A percentile compares a stretch with the other conserved stretches of the same genome.
These are phyloP conservation scores for Chelonoidis abingdonii DNA, from an alignment of 2,113 vertebrate genomes.

Conservation along the genomic window DNA sequence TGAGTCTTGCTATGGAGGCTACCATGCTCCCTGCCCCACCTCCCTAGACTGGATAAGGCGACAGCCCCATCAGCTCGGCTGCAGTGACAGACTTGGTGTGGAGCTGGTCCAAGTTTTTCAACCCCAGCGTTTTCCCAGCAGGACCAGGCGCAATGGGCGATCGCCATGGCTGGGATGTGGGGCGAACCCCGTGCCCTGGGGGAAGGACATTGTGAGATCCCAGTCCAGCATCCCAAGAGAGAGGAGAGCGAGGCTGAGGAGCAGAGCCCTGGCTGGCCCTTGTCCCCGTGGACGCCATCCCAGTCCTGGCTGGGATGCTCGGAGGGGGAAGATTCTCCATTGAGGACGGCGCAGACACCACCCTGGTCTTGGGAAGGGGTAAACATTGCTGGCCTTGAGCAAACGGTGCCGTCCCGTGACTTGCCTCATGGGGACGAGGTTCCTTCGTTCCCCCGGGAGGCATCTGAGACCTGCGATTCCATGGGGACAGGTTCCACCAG, in stretches of 20 bases:
- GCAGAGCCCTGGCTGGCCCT: neutral
- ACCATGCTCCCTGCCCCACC: neutral
- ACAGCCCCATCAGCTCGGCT: neutral
- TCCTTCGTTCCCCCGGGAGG: neutral
- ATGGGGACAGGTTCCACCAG: neutral
- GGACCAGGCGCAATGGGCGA: fast-evolving
- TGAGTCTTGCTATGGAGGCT: neutral
- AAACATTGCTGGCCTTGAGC: neutral
- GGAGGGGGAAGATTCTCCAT: neutral
- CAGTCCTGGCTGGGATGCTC: neutral
- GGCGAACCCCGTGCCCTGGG: neutral
- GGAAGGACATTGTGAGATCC: neutral
- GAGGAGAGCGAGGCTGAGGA: neutral
- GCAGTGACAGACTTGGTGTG: neutral
- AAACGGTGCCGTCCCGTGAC: neutral
- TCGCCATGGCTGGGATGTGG: fast-evolving
- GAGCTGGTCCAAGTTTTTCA: neutral
- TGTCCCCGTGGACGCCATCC: neutral
- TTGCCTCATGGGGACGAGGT: neutral
- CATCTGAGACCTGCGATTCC: neutral
- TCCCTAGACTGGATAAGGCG: neutral
- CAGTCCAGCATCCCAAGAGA: neutral
- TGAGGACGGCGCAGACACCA: neutral
- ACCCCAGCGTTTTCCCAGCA: neutral
- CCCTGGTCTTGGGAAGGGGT: neutral